A percentile compares a stretch with the other conserved stretches of the same genome.
phyloP scores from a whole-genome alignment of 2,797 vertebrate species.

The Thaleichthys pacificus region DNA sequence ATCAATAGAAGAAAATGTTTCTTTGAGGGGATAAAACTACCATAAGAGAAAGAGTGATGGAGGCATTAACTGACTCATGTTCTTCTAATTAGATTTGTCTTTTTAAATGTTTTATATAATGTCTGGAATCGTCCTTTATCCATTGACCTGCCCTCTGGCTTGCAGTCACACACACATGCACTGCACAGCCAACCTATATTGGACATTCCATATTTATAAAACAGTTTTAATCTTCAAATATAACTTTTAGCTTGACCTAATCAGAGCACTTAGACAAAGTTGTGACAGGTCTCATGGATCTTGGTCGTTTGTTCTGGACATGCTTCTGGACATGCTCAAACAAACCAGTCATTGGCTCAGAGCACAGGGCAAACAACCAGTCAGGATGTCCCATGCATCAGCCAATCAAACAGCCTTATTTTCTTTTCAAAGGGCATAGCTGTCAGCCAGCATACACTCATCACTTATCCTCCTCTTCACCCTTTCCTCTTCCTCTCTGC shows the following conservation, averaged over 20 bases:
- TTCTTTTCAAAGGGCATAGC: conserved; percentile 9
- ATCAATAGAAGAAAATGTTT: background rate
- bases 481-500: background rate
- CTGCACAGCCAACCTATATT: too few relatives aligned
- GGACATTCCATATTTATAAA: too few relatives aligned
- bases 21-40: too few relatives aligned
- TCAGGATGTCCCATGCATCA: background rate
- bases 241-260: too few relatives aligned
- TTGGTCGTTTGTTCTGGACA: background rate
- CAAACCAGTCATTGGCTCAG: background rate
- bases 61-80: background rate
- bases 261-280: background rate
- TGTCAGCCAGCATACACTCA: conserved; percentile 7
- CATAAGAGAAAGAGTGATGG: conserved; percentile 19
- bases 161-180: too few relatives aligned
- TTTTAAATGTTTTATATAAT: too few relatives aligned
- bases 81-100: background rate
- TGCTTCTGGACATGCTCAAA: conserved; percentile 6
- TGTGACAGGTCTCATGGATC: background rate
- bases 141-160: too few relatives aligned
- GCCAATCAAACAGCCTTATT: conserved; percentile 18
- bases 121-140: too few relatives aligned
- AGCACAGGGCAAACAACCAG: background rate
- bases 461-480: background rate
- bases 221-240: too few relatives aligned